A percentile compares a stretch with the other conserved stretches of the same genome.
phyloP scores from a whole-genome alignment of 2,888 invertebrate species.

The Carterocephalus palaemon region DNA sequence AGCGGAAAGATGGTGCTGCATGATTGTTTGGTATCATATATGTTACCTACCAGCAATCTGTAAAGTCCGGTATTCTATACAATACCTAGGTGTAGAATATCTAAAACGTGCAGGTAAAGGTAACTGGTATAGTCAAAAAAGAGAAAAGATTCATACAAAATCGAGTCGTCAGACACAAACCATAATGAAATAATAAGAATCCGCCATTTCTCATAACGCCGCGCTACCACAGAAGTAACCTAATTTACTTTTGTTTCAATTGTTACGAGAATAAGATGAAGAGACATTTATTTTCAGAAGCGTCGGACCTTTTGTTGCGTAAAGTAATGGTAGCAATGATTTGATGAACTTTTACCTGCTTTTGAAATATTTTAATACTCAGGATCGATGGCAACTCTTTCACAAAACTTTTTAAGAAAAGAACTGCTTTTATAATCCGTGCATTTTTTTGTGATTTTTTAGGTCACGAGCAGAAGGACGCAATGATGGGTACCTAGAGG shows the following conservation, averaged over 20 bases:
- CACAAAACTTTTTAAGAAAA: too few relatives aligned
- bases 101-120: too few relatives aligned
- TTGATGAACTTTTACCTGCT: conserved; percentile 4
- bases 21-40: too few relatives aligned
- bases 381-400: too few relatives aligned
- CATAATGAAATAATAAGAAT: conserved; percentile 37
- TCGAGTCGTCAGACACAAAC: conserved; percentile 15
- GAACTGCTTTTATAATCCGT: too few relatives aligned
- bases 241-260: conserved; percentile 77
- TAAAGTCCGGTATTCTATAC: too few relatives aligned
- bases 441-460: too few relatives aligned
- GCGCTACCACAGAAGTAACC: conserved; percentile 43
- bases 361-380: background rate
- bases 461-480: too few relatives aligned
- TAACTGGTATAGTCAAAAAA: background rate
- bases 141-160: conserved; percentile 11
- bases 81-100: too few relatives aligned
- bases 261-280: conserved; percentile 58
- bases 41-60: too few relatives aligned
- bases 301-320: conserved; percentile 43
- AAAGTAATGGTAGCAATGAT: conserved; percentile 35
- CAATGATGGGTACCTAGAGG: too few relatives aligned
- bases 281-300: conserved; percentile 57
- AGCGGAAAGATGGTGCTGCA: too few relatives aligned
- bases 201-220: conserved; percentile 66